Evolutionary conservation across 2,797 vertebrate genomes (phyloP), one percentile per base, ranked within the genome.

Genomic region (Peromyscus aztecus): DNA sequence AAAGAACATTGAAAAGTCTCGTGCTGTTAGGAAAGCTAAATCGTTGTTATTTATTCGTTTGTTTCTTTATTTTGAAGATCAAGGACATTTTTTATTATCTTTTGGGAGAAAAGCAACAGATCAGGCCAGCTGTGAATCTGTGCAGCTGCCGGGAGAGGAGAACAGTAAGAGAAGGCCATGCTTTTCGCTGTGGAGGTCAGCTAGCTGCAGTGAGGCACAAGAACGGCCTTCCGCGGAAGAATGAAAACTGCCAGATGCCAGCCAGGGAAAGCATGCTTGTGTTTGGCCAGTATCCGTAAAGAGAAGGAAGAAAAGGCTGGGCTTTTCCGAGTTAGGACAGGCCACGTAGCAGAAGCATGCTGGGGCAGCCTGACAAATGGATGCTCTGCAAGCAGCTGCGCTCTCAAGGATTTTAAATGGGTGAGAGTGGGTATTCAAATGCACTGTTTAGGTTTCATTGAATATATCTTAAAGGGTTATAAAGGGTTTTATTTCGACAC

Each of bases 381-480:
- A 34, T 21, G 31, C 43, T 67, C 19, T n/a, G 6, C 23, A 4
- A 52, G 12, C 46, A 17, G 65, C 65, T 55, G 13, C 0, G 0
- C 23, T 27, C 40, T n/a, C 31, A 29, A 87, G 24, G 78, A 21
- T 92, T 95, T 91, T 55, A 29, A 95, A 75, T 92, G 40, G 34
- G 71, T 73, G 23, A 55, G 71, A 46, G 24, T 87, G 9, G 57
- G 17, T 80, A 24, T 88, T 85, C 80, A 89, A 94, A 90, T 83
- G 34, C 11, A 23, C 13, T 92, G 24, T 86, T 90, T 88, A 87
- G 23, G 80, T 88, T 90, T 82, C 31, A 55, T 10, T 80, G 69
- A 63, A 27, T 69, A 37, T 52, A n/a, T 55, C 73, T 92, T 34
- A 67, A 87, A 73, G 43, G 89, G 40, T 89, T 57, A 65, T 78